These are phyloP conservation scores for Calidris pugnax DNA, from an alignment of 2,113 vertebrate genomes.

Conservation along the genomic window DNA sequence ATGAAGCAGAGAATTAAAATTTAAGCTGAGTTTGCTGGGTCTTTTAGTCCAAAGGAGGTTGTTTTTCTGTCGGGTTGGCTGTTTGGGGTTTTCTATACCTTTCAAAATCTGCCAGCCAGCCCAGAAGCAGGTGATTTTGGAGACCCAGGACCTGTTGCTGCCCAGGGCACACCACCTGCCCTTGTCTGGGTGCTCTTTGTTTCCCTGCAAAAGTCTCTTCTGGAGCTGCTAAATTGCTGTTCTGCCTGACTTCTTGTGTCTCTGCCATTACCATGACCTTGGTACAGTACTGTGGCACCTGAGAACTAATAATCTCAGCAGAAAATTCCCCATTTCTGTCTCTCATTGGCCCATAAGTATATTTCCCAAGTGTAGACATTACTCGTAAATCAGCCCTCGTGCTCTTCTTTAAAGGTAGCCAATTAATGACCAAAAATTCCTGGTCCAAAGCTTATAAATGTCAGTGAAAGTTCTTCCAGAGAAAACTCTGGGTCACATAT, in stretches of 20 bases:
- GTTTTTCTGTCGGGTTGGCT: not conserved
- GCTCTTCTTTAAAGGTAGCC: not conserved
- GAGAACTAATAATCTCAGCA: not conserved
- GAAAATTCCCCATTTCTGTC: not conserved
- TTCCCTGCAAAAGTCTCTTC: not conserved
- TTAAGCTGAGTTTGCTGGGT: not conserved
- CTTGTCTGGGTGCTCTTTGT: not conserved
- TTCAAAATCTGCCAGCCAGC: not conserved
- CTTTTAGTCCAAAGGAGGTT: not conserved
- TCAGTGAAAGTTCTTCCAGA: not conserved
- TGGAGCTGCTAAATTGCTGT: not conserved
- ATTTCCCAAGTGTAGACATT: not conserved
- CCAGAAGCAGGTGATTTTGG: not conserved
- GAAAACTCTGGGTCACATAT: not conserved
- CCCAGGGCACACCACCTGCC: not conserved
- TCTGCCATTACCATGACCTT: not conserved
- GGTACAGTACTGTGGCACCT: not conserved
- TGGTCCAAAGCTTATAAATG: not conserved
- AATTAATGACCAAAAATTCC: not conserved
- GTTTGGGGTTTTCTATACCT: not conserved
- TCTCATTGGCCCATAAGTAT: not conserved
- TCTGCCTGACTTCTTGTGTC: not conserved
- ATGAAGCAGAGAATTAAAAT: slow-evolving; percentile 66
- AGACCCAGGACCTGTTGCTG: not conserved
- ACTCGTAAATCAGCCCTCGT: not conserved